These are phyloP conservation scores for Drosophila bocqueti DNA, from an alignment of 1,140 invertebrate genomes.

Conservation along the genomic window DNA sequence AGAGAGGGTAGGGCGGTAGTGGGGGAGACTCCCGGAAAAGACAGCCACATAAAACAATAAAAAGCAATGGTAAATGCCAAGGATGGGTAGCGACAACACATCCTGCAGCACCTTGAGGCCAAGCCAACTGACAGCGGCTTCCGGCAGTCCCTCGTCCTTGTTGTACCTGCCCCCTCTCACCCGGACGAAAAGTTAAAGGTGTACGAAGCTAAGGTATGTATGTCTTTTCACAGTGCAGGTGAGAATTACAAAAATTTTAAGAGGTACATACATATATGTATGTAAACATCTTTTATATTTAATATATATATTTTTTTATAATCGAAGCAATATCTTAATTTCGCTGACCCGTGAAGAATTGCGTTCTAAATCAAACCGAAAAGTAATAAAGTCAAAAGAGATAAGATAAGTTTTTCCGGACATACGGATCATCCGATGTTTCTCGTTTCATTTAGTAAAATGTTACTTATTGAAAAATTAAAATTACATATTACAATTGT, in stretches of 20 bases:
- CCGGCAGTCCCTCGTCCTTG: constrained; percentile 26
- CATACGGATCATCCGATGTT: too few relatives aligned
- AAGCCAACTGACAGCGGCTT: constrained; percentile 55
- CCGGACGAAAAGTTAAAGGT: constrained; percentile 11
- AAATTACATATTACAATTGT: not conserved
- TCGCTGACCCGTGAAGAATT: too few relatives aligned
- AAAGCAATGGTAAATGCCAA: constrained; percentile 57
- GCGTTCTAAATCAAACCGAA: too few relatives aligned
- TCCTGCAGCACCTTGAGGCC: constrained; percentile 58
- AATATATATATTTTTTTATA: too few relatives aligned
- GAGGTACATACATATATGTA: too few relatives aligned
- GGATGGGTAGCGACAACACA: constrained; percentile 53
- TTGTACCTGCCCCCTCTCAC: constrained; percentile 15
- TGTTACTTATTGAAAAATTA: too few relatives aligned
- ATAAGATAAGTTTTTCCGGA: too few relatives aligned
- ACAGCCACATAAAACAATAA: constrained; percentile 76
- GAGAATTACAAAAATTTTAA: too few relatives aligned
- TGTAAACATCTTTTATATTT: too few relatives aligned
- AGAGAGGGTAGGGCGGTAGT: not conserved
- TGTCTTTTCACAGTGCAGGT: constrained; percentile 5
- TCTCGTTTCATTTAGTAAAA: too few relatives aligned
- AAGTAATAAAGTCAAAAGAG: too few relatives aligned
- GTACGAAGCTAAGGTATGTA: constrained; percentile 19
- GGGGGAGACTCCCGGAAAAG: constrained; percentile 14
- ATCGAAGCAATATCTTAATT: too few relatives aligned